These are phyloP conservation scores for Drosophila sordidapex DNA, from an alignment of 2,888 invertebrate species.

Conservation along the genomic window DNA sequence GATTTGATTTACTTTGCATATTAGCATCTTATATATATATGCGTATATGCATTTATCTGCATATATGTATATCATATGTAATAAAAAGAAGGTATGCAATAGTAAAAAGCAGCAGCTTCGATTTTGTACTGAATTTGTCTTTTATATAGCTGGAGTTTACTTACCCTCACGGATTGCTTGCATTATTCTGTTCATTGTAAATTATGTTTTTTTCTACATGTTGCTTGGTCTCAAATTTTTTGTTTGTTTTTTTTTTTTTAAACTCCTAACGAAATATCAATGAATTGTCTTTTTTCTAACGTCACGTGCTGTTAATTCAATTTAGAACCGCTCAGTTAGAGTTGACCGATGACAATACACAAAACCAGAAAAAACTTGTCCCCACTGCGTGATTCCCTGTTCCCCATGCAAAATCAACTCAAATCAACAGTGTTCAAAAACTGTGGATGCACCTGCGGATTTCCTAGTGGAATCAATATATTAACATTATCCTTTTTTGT, in stretches of 20 bases:
- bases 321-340: background rate
- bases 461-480: background rate
- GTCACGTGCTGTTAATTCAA: background rate
- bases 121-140: constrained; percentile 32
- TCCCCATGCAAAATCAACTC: background rate
- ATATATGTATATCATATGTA: constrained; percentile 1
- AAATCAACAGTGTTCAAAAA: background rate
- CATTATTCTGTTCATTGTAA: constrained; percentile 1
- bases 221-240: constrained; percentile 12
- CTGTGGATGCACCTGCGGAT: background rate
- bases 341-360: background rate
- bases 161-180: constrained; percentile 13
- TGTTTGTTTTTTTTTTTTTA: background rate
- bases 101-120: constrained; percentile 8
- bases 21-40: constrained; percentile 16
- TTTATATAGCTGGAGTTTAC: constrained; percentile 14
- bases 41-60: constrained; percentile 6
- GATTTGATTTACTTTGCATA: constrained; percentile 37
- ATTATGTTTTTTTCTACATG: constrained; percentile 16
- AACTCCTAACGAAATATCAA: background rate
- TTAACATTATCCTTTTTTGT: background rate
- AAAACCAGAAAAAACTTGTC: background rate
- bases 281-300: background rate
- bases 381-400: background rate
- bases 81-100: background rate